A percentile compares a stretch with the other conserved stretches of the same genome.
These are phyloP conservation scores for Frieseomelitta varia DNA, from an alignment of 1,140 invertebrate species.

Conservation along the genomic window DNA sequence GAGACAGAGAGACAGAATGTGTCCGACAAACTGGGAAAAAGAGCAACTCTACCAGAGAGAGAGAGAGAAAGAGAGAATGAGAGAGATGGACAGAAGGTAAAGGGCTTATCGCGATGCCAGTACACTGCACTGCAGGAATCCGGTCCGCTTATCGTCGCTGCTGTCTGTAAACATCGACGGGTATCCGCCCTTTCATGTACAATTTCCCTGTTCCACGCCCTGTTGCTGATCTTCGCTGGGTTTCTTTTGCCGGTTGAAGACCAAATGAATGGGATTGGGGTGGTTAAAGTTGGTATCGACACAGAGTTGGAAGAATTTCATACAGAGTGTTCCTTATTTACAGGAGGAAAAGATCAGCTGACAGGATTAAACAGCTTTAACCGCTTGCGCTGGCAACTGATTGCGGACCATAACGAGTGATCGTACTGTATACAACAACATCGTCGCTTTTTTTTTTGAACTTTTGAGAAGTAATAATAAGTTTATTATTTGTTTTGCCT, in stretches of 20 bases:
- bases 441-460: too few relatives aligned
- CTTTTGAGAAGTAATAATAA: too few relatives aligned
- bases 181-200: not conserved
- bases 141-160: conserved; percentile 31
- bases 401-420: too few relatives aligned
- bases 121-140: conserved; percentile 23
- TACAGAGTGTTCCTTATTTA: too few relatives aligned
- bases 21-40: not conserved
- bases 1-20: conserved; percentile 9
- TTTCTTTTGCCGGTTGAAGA: not conserved
- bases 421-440: too few relatives aligned
- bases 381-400: too few relatives aligned
- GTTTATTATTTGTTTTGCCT: too few relatives aligned
- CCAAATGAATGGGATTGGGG: too few relatives aligned
- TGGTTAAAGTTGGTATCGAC: too few relatives aligned
- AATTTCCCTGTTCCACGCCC: not conserved
- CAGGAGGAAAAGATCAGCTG: too few relatives aligned
- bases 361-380: too few relatives aligned
- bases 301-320: too few relatives aligned
- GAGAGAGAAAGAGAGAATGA: conserved; percentile 27
- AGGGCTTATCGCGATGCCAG: conserved; percentile 44
- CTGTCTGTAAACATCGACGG: conserved; percentile 20
- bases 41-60: not conserved
- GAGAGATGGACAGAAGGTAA: conserved; percentile 6
- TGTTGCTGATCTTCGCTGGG: not conserved